These are phyloP conservation scores for Muntiacus muntjak DNA, from an alignment of 2,113 vertebrate species.

Conservation along the genomic window DNA sequence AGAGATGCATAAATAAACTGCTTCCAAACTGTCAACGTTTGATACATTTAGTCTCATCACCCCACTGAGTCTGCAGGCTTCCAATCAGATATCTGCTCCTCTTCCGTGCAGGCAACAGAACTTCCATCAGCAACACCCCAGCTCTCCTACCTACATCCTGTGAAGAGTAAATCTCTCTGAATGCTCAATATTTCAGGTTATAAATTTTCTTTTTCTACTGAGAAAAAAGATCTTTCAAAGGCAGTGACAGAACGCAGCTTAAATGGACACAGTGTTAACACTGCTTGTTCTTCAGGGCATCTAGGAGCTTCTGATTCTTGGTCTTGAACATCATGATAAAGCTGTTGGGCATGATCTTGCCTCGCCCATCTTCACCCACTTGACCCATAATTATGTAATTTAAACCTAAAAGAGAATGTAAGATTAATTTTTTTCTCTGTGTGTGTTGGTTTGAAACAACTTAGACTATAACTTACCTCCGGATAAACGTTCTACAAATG, in stretches of 20 bases:
- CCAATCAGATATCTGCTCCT: not conserved
- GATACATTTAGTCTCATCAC: slow-evolving; percentile 20
- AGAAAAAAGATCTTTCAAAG: slow-evolving; percentile 54
- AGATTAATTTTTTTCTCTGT: not conserved
- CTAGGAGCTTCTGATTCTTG: slow-evolving; percentile 93
- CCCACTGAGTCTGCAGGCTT: not conserved
- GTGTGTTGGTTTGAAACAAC: not conserved
- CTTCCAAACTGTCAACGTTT: slow-evolving; percentile 54
- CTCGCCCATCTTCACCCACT: slow-evolving; percentile 91
- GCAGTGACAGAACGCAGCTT: slow-evolving; percentile 37
- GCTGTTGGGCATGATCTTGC: slow-evolving; percentile 91
- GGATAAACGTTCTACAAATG: not conserved
- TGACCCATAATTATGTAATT: slow-evolving; percentile 99
- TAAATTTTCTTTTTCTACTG: not conserved
- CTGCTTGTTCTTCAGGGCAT: slow-evolving; percentile 89
- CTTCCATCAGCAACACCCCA: not conserved
- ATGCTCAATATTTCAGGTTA: slow-evolving; percentile 23
- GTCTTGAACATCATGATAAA: slow-evolving; percentile 94
- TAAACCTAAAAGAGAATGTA: slow-evolving; percentile 84
- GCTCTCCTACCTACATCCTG: not conserved
- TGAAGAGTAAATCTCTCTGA: not conserved
- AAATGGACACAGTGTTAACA: slow-evolving; percentile 81
- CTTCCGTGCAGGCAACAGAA: fast-evolving
- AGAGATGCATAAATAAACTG: slow-evolving; percentile 78
- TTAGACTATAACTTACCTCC: not conserved